phyloP scores from a whole-genome alignment of 2,888 invertebrate genomes.

The Netelia melanura region DNA sequence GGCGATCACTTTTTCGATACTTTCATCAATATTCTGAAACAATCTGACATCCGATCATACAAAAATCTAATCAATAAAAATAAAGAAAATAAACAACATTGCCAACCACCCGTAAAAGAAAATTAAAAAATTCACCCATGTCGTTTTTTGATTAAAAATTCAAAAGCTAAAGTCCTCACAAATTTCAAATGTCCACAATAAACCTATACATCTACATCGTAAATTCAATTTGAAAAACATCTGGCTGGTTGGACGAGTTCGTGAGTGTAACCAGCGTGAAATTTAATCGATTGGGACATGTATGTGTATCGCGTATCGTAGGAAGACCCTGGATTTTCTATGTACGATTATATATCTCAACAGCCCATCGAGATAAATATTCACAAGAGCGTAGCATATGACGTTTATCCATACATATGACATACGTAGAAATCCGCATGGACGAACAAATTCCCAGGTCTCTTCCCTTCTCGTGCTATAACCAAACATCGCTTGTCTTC shows the following conservation, averaged over 20 bases:
- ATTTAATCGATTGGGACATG: constrained; percentile 16
- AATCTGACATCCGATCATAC: too few species aligned
- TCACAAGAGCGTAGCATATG: background rate
- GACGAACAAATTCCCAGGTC: background rate
- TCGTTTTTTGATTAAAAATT: too few species aligned
- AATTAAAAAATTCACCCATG: too few species aligned
- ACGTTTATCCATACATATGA: background rate
- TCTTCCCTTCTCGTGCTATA: background rate
- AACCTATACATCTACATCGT: background rate
- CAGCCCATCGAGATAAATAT: constrained; percentile 21
- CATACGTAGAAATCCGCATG: constrained; percentile 10
- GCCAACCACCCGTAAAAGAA: too few species aligned
- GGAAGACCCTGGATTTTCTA: background rate
- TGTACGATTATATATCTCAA: background rate
- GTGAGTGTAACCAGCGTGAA: background rate
- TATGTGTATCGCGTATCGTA: too few species aligned
- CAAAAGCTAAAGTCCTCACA: background rate
- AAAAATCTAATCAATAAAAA: too few species aligned
- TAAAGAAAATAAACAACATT: too few species aligned
- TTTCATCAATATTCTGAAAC: too few species aligned
- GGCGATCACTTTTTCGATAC: too few species aligned
- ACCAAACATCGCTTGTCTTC: constrained; percentile 26
- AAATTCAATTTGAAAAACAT: constrained; percentile 13
- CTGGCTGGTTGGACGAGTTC: background rate
- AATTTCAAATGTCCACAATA: background rate